Evolutionary conservation across 2,113 vertebrate species (phyloP).

Genomic region (Lepus europaeus): DNA sequence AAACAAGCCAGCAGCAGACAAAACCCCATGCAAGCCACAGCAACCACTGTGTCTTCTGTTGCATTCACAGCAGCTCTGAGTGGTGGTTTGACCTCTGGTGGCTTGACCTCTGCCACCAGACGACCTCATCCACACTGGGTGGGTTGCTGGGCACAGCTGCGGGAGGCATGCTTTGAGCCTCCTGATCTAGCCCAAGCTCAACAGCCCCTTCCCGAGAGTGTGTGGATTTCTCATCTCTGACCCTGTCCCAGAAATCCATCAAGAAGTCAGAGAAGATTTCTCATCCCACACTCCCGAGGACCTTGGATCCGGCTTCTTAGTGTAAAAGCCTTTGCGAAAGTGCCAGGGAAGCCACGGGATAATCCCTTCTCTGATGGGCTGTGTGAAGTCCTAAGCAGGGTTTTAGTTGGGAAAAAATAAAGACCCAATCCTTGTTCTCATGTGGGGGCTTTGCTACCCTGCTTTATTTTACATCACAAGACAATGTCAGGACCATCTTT

Average conservation of each 20-base stretch:
- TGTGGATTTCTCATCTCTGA: background rate
- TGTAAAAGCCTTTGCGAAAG: background rate
- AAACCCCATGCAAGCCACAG: fast-evolving
- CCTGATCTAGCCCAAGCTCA: background rate
- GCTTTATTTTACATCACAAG: conserved; percentile 73
- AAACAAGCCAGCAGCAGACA: too few species aligned
- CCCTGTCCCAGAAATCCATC: conserved; percentile 38
- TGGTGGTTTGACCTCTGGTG: background rate
- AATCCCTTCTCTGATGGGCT: conserved; percentile 58
- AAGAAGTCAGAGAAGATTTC: conserved; percentile 43
- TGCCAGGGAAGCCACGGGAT: background rate
- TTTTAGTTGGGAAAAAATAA: conserved; percentile 5
- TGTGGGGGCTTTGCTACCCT: conserved; percentile 16
- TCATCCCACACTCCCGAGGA: background rate
- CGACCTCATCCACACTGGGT: background rate
- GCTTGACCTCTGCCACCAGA: background rate
- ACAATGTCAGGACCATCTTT: background rate
- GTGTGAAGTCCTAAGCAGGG: background rate
- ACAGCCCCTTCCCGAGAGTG: too few species aligned
- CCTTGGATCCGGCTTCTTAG: too few species aligned
- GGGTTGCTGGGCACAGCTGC: background rate
- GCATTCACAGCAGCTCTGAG: background rate
- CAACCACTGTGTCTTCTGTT: background rate
- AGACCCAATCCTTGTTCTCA: background rate
- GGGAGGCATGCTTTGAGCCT: background rate